Base-by-base conservation (phyloP, 1,140 invertebrate genomes). In the Apolygus lucorum region DNA sequence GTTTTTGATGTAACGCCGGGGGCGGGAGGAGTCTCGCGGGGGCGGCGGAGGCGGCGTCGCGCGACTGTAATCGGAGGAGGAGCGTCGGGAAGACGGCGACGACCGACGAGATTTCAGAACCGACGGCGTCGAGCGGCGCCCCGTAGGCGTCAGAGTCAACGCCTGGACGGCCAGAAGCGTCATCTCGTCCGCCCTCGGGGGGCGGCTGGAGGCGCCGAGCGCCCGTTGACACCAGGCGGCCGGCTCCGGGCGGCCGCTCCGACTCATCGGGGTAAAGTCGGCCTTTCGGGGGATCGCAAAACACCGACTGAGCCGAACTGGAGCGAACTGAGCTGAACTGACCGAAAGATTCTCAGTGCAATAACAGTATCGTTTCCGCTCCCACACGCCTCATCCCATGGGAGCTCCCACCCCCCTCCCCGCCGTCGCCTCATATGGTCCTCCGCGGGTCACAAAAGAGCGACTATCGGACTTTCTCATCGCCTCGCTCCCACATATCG, bases 321-420 rank as follows among this genome's bases (percentile, higher is more conserved):
- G 4, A 17, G 17, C 17, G 34, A 42, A n/a, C n/a, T 42, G 34
- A 42, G 17, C 34, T 42, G 34, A 42, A 42, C 4, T 42, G 34
- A 42, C 34, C 34, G 34, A 42, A 42, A 42, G 4, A 42, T 42
- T 42, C 34, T 42, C 34, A 42, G 34, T 42, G 54, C 54, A 59
- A 13, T 59, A 59, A 59, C 54, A 59, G 54, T 59, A 59, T 59
- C 54, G 54, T 22, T 59, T 59, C 54, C 54, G 54, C 22, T 59
- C 54, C 54, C 54, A 59, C 22, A 59, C 54, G 54, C 54, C 54
- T 59, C 22, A 59, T 59, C 54, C 54, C 54, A 59, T 59, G 54
- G 54, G 54, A 59, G 54, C 54, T 59, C 54, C 54, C 54, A 59
- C 4, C 4, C 54, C 22, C 54, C 54, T 21, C 22, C 54, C 54